phyloP scores from a whole-genome alignment of 2,113 vertebrate species.

The Pituophis catenifer region DNA sequence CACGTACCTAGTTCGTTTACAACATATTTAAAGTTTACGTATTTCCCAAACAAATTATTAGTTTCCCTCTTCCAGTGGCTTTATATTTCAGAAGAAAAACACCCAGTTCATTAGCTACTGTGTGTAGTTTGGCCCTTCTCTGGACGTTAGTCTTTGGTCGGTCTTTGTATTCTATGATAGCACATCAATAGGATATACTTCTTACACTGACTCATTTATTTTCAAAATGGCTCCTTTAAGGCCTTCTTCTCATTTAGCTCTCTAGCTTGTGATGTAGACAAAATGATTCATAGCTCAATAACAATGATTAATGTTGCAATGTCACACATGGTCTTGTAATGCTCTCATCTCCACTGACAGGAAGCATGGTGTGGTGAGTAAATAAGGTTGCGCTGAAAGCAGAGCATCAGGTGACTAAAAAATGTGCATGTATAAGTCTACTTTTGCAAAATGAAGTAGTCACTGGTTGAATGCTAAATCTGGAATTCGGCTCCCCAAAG shows the following conservation, averaged over 20 bases:
- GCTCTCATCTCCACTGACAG: conserved; percentile 4
- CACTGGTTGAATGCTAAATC: neutral
- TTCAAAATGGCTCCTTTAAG: conserved; percentile 8
- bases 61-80: neutral
- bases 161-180: neutral
- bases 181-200: neutral
- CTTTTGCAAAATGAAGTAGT: neutral
- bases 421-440: neutral
- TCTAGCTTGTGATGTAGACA: conserved; percentile 1
- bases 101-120: neutral
- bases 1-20: neutral
- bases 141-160: neutral
- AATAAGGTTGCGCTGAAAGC: neutral
- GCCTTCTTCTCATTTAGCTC: conserved; percentile 11
- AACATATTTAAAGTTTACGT: neutral
- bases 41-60: neutral
- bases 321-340: conserved; percentile 28
- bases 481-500: neutral
- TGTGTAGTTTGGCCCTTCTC: neutral
- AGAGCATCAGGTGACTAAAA: neutral
- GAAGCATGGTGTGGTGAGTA: neutral
- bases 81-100: neutral
- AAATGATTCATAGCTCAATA: conserved; percentile 32
- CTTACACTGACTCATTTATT: conserved; percentile 22
- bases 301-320: conserved; percentile 29